Base-by-base conservation (phyloP, 2,797 vertebrate genomes). In the Sebastolobus altivelis region DNA sequence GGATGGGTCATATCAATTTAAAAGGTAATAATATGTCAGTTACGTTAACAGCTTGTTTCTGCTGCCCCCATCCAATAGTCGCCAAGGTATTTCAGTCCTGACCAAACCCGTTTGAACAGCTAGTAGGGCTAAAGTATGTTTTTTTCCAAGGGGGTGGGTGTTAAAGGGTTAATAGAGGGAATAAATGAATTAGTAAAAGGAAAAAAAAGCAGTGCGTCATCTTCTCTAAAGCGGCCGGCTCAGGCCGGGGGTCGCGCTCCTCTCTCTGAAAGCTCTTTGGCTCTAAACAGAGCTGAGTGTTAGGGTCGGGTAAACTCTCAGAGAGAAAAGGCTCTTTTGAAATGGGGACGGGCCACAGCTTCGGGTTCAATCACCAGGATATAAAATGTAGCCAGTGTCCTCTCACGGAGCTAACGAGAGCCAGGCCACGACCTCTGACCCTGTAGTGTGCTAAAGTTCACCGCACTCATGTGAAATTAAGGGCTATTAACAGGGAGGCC, bases 401-500 rank as follows among this genome's bases (percentile, higher is more conserved):
- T 85, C 92, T 88, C 88, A 91, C 85, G 78, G 88, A 91, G 89
- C 92, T 95, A 89, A 94, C 90, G 80, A 94, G 91, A 89, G 88
- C 79, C 52, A n/a, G 82, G 86, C 84, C 80, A 9, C 1, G 75
- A 94, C 94, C 95, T 89, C 49, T 86, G 89, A 93, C 87, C 93
- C 58, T n/a, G 13, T 5, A 18, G 85, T 75, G 86, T 74, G 88
- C 80, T 70, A 81, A 82, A 91, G 90, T 91, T 93, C 85, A 52
- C 85, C 61, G 58, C 69, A 76, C 92, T 94, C 90, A 93, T 92
- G 93, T 94, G 93, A 95, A 94, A 93, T 94, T 93, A 94, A 93
- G 88, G 88, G 85, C 92, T 87, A 91, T 95, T 94, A 95, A 91
- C 72, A 81, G 59, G 65, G 74, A 76, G 91, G 92, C 90, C 92